A percentile compares a stretch with the other conserved stretches of the same genome.
These are phyloP conservation scores for Copsychus sechellarum DNA, from an alignment of 2,113 vertebrate genomes.

Conservation along the genomic window DNA sequence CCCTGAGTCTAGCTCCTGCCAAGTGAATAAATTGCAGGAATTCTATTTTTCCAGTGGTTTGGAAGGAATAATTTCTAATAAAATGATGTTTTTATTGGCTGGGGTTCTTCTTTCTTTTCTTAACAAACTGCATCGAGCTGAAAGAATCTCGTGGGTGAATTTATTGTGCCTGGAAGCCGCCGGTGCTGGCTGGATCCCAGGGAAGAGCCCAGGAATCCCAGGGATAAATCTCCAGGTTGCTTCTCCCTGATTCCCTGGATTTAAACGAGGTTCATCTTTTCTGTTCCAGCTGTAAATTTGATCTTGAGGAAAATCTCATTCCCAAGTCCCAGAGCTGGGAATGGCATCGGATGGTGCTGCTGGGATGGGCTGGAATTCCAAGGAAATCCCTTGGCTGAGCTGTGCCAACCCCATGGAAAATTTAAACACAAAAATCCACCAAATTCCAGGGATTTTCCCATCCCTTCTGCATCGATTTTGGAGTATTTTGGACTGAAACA, in stretches of 20 bases:
- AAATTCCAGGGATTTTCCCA: background rate
- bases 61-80: slow-evolving; percentile 23
- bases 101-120: background rate
- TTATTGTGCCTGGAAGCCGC: slow-evolving; percentile 24
- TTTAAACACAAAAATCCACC: background rate
- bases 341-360: rapidly evolving
- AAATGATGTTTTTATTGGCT: slow-evolving; percentile 28
- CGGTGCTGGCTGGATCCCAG: background rate
- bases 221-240: background rate
- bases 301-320: background rate
- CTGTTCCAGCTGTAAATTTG: background rate
- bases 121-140: background rate
- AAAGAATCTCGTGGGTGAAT: background rate
- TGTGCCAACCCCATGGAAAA: background rate
- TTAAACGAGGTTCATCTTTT: background rate
- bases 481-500: background rate
- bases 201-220: background rate
- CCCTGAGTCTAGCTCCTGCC: background rate
- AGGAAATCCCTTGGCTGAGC: background rate
- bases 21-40: background rate
- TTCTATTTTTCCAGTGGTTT: slow-evolving; percentile 32
- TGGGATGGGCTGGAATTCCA: background rate
- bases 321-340: background rate
- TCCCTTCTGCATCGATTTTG: background rate
- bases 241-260: background rate